Evolutionary conservation across 2,888 invertebrate species (phyloP).

Genomic region (Entomobrya multifasciata): DNA sequence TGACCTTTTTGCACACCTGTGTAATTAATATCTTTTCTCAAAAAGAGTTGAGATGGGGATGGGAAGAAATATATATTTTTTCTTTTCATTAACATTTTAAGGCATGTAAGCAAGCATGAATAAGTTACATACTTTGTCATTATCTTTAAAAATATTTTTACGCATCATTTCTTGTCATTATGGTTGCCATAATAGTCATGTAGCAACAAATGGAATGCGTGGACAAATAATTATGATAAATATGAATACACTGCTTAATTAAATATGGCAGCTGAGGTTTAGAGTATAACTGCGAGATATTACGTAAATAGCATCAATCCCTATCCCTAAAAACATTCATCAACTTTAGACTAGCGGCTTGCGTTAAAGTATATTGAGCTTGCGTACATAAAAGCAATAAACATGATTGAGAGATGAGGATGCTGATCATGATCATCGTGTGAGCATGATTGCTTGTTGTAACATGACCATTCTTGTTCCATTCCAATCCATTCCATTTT

Average conservation of each 20-base stretch:
- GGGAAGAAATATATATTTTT: too few relatives aligned
- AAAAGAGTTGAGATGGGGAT: slow-evolving; percentile 5
- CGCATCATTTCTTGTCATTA: slow-evolving; percentile 35
- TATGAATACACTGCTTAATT: slow-evolving; percentile 21
- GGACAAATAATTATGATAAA: background rate
- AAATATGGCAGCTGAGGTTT: background rate
- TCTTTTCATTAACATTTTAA: slow-evolving; percentile 41
- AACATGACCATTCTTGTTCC: slow-evolving; percentile 51
- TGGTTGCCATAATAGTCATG: background rate
- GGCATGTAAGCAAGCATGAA: background rate
- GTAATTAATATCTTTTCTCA: slow-evolving; percentile 57
- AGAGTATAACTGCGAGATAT: slow-evolving; percentile 10
- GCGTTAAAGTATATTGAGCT: background rate
- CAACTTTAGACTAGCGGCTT: background rate
- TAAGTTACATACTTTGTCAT: background rate
- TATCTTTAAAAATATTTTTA: background rate
- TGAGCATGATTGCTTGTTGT: slow-evolving; percentile 22
- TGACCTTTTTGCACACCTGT: slow-evolving; percentile 69
- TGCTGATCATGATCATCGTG: background rate
- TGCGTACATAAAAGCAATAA: background rate
- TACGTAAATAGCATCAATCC: slow-evolving; percentile 17
- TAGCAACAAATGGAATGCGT: too few relatives aligned
- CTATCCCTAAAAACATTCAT: slow-evolving; percentile 15
- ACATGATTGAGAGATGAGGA: slow-evolving; percentile 1
- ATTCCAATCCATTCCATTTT: background rate